Base-by-base conservation (phyloP, 2,888 invertebrate genomes). In the Bimastos eiseni region DNA sequence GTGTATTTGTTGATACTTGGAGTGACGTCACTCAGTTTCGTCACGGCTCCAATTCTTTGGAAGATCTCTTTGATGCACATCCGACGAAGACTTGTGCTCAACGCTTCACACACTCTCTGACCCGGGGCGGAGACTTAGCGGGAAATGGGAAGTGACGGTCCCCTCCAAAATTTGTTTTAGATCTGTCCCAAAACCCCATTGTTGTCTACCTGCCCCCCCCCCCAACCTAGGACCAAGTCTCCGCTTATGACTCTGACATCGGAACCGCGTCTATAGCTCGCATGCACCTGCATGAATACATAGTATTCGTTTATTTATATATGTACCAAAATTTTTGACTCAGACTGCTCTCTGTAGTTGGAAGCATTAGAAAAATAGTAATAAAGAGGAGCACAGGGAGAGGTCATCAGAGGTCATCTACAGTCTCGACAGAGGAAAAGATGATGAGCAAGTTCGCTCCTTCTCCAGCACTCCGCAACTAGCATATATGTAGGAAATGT, bases 11-110 rank as follows among this genome's bases (percentile, higher is more conserved):
- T 93, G 41, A 92, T 93, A 55, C 91, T 93, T 34, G 91, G 92
- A 37, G 92, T 93, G 21, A 93, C 93, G 19, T 92, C 92, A 11
- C 91, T 93, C 34, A 93, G 92, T 91, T 90, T 93, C 6, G 89
- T 93, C 19, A 91, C 92, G 83, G 93, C 93, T 33, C 93, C 93
- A 1, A 91, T 93, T 37, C 91, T 93, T 21, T 93, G 93, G 93
- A 92, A 92, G 38, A 30, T 92, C 19, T 92, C 92, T 4, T 84
- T 93, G n/a, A 93, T 92, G 92, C 90, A 90, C 33, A 36, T 1
- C 24, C 17, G 36, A 36, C 17, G 37, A 11, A 86, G 86, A 86
- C 86, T 86, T 24, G n/a, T 36, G 34, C 86, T 86, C 19, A 86
- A 86, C 36, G 86, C 24, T 13, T 34, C 86, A 36, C 86, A 86